Evolutionary conservation across 2,797 vertebrate species (phyloP), one percentile per base, ranked within the genome.

Genomic region (Distichodus sexfasciatus): DNA sequence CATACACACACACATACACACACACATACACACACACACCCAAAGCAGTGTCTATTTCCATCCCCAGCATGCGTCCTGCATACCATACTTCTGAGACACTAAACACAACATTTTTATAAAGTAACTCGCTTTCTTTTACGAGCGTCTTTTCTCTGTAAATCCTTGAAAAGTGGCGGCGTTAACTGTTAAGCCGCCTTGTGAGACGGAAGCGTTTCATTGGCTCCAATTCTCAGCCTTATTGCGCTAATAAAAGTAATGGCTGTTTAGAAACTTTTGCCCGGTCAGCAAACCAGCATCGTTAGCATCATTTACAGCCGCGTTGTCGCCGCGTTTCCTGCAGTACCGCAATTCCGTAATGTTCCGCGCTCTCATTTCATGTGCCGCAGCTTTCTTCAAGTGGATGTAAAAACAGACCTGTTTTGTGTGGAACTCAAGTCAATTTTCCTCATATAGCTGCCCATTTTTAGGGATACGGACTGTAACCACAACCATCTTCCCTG

Each of bases 191-290:
- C 38, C 0, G 10, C 53, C 33, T 54, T 33, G 9, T 47, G 36
- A 33, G 24, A 60, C 3, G 31, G 31, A 72, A 60, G 40, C 47
- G 64, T 60, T 46, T 46, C 60, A 73, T 66, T 43, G 55, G 14
- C 36, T 54, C 26, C 29, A 61, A 33, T 31, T 12, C 1, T 31
- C 47, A 43, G 12, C 14, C 33, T 69, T 61, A 31, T 47, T 19
- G 40, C 15, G 36, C 15, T 15, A 21, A 38, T 59, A 54, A 59
- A 40, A 57, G 40, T n/a, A 64, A 33, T 40, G 35, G 17, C 8
- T 59, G 35, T n/a, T n/a, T n/a, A n/a, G n/a, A n/a, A n/a, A n/a
- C n/a, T n/a, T n/a, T n/a, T n/a, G n/a, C n/a, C n/a, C n/a, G n/a
- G n/a, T n/a, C n/a, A n/a, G n/a, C n/a, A n/a, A n/a, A n/a, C n/a